phyloP scores from a whole-genome alignment of 2,888 invertebrate species.

The Lagria hirta region DNA sequence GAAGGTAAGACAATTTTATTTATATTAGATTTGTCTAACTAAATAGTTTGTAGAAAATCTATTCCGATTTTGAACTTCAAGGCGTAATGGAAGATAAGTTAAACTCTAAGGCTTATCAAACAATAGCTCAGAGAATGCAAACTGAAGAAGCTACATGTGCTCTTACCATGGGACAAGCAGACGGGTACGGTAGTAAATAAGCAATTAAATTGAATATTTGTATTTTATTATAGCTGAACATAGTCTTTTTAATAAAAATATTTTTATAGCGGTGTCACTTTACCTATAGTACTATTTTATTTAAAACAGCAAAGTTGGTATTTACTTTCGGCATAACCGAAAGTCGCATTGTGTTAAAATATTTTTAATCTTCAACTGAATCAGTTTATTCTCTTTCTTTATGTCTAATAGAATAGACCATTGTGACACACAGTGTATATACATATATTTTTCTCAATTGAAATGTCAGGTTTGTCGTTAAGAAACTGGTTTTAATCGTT shows the following conservation, averaged over 20 bases:
- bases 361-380: too few relatives aligned
- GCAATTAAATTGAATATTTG: too few relatives aligned
- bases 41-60: constrained; percentile 79
- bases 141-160: constrained; percentile 96
- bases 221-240: too few relatives aligned
- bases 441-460: too few relatives aligned
- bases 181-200: constrained; percentile 63
- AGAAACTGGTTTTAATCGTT: constrained; percentile 1
- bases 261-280: too few relatives aligned
- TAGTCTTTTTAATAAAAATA: too few relatives aligned
- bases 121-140: constrained; percentile 90
- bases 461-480: background rate
- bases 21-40: background rate
- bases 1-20: constrained; percentile 65
- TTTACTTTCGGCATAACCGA: constrained; percentile 1
- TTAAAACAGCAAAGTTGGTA: background rate
- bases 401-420: too few relatives aligned
- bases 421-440: too few relatives aligned
- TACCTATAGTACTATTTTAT: constrained; percentile 1
- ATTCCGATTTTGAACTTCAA: constrained; percentile 98
- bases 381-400: too few relatives aligned
- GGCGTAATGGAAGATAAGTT: constrained; percentile 97
- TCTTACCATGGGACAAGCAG: constrained; percentile 77
- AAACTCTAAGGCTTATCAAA: constrained; percentile 93
- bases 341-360: too few relatives aligned